Conservation (phyloP, 2,888 invertebrate genomes). For the Lasioglossum lativentre region DNA sequence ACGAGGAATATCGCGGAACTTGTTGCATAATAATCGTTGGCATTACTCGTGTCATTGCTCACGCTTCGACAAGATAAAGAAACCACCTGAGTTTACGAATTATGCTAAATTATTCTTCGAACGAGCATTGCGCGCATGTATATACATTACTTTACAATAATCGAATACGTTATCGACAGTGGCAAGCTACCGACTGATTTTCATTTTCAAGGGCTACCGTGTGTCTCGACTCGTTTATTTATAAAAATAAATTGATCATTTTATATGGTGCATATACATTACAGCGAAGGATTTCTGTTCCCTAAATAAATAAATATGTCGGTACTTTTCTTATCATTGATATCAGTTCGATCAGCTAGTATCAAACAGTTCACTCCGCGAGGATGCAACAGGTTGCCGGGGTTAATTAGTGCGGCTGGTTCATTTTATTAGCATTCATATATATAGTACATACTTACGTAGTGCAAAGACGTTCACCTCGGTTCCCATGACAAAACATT, state of each 20-base stretch:
- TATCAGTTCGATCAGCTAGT: not conserved
- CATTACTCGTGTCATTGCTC: not conserved
- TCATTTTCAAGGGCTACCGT: no score
- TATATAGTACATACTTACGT: no score
- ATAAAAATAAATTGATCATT: not conserved
- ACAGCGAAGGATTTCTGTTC: not conserved
- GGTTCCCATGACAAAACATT: not conserved
- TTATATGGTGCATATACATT: not conserved
- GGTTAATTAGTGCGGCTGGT: not conserved
- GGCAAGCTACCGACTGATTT: not conserved
- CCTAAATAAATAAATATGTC: not conserved
- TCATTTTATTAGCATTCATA: not conserved
- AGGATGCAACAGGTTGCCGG: not conserved
- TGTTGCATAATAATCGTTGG: not conserved
- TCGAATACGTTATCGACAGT: not conserved
- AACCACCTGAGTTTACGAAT: not conserved
- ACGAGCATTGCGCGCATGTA: not conserved
- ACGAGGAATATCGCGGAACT: not conserved
- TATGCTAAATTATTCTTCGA: slow-evolving; percentile 3
- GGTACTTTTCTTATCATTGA: not conserved
- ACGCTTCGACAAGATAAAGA: not conserved
- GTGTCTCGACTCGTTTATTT: not conserved
- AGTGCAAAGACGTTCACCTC: not conserved
- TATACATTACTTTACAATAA: not conserved
- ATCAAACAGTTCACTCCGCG: not conserved